Evolutionary conservation across 2,113 vertebrate species (phyloP), one percentile per base, ranked within the genome.

Genomic region (Scalopus aquaticus): DNA sequence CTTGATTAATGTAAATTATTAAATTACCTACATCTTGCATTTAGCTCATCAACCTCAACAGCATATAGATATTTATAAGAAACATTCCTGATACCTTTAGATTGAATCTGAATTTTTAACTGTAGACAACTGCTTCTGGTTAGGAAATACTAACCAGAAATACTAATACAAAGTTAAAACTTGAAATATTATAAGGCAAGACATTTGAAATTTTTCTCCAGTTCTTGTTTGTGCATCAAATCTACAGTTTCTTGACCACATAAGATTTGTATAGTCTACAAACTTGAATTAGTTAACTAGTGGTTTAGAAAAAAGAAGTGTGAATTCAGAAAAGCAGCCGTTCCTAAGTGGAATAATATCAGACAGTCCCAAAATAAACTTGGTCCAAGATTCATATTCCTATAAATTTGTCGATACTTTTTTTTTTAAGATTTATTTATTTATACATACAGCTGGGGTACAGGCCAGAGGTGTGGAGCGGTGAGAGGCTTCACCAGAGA

Each of bases 301-400:
- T 56, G 70, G 64, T 70, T 93, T 88, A 86, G 72, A 42, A 54
- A 58, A 93, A 79, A 95, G 74, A 88, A 91, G 86, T 79, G 60
- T 84, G 79, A 94, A 91, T 92, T 69, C 51, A 92, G 87, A 93
- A 83, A 93, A 94, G 60, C 93, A 97, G 60, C 83, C 73, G 70
- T 54, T 89, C 39, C 54, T 85, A 49, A 83, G 39, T 51, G 76
- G 70, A 49, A 90, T 92, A 70, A 90, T 72, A 42, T 79, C 70
- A 90, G 76, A 62, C 37, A 64, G 83, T 44, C 76, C 86, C 76
- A 86, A 94, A 94, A 86, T 87, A 89, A 94, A n/a, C 49, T 80
- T 70, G 44, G 58, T 60, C 73, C 28, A 64, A 70, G 86, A 83
- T 76, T 86, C 77, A 65, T 87, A 96, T 72, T 80, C 65, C 70